Base-by-base conservation (phyloP, 2,113 vertebrate species). In the Madoqua kirkii region DNA sequence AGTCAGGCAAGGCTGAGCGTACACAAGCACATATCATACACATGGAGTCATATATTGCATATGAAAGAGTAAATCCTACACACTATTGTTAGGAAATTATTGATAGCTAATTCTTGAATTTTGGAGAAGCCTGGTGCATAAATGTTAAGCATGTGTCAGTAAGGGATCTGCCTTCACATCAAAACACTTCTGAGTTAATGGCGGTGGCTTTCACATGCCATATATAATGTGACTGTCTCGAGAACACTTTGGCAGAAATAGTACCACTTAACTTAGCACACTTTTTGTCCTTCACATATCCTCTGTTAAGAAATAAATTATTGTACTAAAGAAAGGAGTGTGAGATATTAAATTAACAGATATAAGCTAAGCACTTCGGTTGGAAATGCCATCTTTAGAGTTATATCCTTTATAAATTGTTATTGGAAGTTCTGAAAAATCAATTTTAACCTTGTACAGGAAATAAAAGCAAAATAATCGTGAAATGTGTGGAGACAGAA, bases 401-500 rank as follows among this genome's bases (percentile, higher is more conserved):
- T 91, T 97, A 92, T 91, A 96, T 86, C 50, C 45, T 88, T 97
- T 94, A 94, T 78, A 97, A 96, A 91, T 88, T 96, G 90, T 64
- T 96, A 96, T 84, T 97, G 93, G 85, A 97, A 92, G 52, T 97
- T 88, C 93, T 93, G 89, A 98, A 97, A 98, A 97, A 96, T 98
- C 94, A 33, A 87, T 97, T 93, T 94, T 98, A 97, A 95, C 92
- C 95, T 97, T 88, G 95, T 83, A 91, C 31, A 94, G 86, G 64
- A 97, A 92, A 78, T 89, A 79, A 88, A 60, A 97, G 67, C 81
- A 91, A 95, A 94, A 97, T 82, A 96, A 94, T 94, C 45, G 3
- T 85, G 62, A 84, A 76, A 27, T 74, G 19, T 93, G 19, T n/a
- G 13, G 19, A 89, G 40, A 78, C 16, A 89, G n/a, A 91, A 89